Evolutionary conservation across 2,113 vertebrate genomes (phyloP).

Genomic region (Canis aureus): DNA sequence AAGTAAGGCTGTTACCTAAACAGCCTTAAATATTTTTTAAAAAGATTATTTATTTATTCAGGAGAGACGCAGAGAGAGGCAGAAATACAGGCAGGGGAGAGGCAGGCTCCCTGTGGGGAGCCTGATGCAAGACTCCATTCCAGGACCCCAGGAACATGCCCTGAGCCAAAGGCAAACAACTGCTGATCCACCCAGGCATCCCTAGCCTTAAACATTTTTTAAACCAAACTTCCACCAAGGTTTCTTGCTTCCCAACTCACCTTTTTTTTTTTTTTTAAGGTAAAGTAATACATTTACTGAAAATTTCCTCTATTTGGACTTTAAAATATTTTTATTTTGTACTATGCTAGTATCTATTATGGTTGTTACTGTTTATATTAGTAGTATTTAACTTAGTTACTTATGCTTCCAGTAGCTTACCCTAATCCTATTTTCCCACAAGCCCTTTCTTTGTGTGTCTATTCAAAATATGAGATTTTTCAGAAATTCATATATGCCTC

Average conservation of each 20-base stretch:
- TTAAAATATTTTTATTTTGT: background rate
- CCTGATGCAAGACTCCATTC: too few relatives aligned
- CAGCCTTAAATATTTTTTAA: too few relatives aligned
- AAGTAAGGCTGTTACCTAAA: too few relatives aligned
- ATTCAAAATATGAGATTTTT: conserved; percentile 4
- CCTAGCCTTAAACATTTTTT: background rate
- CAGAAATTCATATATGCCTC: background rate
- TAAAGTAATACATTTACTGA: background rate
- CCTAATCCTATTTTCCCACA: background rate
- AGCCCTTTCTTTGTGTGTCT: background rate
- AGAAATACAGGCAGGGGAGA: too few relatives aligned
- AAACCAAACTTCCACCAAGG: background rate
- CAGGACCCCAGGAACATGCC: too few relatives aligned
- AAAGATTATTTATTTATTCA: too few relatives aligned
- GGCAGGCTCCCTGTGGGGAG: too few relatives aligned
- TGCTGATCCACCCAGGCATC: too few relatives aligned
- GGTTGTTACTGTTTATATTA: background rate
- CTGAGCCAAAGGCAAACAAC: too few relatives aligned
- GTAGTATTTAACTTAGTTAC: background rate
- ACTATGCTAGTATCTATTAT: background rate
- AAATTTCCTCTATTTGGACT: background rate
- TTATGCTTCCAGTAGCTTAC: background rate
- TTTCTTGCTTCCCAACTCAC: background rate
- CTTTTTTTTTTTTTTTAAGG: background rate
- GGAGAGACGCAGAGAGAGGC: too few relatives aligned